Evolutionary conservation across 2,113 vertebrate species (phyloP).

Genomic region (Lonchura striata): DNA sequence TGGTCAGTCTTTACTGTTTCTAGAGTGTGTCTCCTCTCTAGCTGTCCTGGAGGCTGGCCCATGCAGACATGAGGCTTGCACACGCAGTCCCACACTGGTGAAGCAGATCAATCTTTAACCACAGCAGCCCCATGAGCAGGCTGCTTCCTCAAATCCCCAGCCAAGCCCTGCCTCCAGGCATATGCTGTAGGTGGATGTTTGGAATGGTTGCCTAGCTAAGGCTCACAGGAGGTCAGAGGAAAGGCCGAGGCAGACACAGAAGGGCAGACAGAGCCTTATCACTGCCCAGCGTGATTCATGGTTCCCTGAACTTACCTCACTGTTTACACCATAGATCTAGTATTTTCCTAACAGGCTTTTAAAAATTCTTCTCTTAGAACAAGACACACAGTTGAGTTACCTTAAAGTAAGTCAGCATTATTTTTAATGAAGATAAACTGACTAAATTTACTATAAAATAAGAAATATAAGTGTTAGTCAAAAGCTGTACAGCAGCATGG

Average conservation of each 20-base stretch:
- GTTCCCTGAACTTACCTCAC: neutral
- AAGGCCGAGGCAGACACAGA: neutral
- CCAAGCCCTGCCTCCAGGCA: neutral
- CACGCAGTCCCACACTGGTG: neutral
- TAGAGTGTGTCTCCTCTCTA: neutral
- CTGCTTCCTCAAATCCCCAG: neutral
- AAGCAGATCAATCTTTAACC: neutral
- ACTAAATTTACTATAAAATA: neutral
- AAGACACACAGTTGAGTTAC: neutral
- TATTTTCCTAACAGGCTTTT: neutral
- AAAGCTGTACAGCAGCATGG: neutral
- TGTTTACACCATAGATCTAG: neutral
- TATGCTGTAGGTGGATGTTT: accelerated
- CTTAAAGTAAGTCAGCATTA: neutral
- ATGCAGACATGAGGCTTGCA: neutral
- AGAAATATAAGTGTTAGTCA: neutral
- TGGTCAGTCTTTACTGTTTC: neutral
- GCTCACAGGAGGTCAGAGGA: neutral
- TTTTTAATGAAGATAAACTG: neutral
- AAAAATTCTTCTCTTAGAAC: neutral
- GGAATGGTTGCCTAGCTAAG: neutral
- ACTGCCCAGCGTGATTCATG: neutral
- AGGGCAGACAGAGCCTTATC: neutral
- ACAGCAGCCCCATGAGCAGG: neutral
- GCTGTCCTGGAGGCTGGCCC: no score